Percentiles rank a stretch among this genome's conserved stretches.
phyloP scores from a whole-genome alignment of 2,113 vertebrate species.

The Dipodomys spectabilis region DNA sequence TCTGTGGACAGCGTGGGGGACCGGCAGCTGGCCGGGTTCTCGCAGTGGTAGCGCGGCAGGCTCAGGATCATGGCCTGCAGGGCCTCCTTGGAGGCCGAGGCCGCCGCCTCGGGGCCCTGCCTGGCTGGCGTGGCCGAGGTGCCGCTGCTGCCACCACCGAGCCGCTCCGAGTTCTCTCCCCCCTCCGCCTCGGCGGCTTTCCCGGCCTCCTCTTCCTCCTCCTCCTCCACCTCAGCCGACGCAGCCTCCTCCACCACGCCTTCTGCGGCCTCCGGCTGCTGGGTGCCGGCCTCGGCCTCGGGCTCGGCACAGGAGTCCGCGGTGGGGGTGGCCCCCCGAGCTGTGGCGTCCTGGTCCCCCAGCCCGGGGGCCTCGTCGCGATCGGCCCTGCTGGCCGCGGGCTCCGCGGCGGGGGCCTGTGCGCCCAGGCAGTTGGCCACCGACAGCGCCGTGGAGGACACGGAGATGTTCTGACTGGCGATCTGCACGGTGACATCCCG shows the following conservation, averaged over 20 bases:
- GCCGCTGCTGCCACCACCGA: conserved; percentile 89
- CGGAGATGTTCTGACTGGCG: conserved; percentile 96
- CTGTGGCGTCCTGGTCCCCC: conserved; percentile 17
- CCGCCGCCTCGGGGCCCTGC: conserved; percentile 91
- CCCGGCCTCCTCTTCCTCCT: conserved; percentile 86
- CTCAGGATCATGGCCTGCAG: conserved; percentile 97
- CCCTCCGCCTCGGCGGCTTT: conserved; percentile 86
- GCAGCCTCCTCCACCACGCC: conserved; percentile 43
- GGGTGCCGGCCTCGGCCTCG: conserved; percentile 12
- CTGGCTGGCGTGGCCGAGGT: conserved; percentile 89
- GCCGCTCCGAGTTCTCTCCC: conserved; percentile 89
- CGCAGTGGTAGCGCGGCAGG: conserved; percentile 96
- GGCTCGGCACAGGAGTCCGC: conserved; percentile 63
- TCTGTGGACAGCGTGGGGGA: conserved; percentile 98
- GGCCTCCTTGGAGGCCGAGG: conserved; percentile 93
- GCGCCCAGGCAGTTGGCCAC: conserved; percentile 92
- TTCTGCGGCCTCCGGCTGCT: background rate
- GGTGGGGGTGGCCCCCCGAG: conserved; percentile 39
- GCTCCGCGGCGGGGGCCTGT: conserved; percentile 64
- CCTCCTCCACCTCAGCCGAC: conserved; percentile 79
- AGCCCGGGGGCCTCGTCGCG: conserved; percentile 29
- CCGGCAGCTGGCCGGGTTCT: conserved; percentile 94
- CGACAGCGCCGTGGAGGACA: conserved; percentile 95
- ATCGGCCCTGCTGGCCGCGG: conserved; percentile 59
- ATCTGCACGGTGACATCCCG: conserved; percentile 98